Evolutionary conservation across 2,113 vertebrate genomes (phyloP).

Genomic region (Glaucomys volans): DNA sequence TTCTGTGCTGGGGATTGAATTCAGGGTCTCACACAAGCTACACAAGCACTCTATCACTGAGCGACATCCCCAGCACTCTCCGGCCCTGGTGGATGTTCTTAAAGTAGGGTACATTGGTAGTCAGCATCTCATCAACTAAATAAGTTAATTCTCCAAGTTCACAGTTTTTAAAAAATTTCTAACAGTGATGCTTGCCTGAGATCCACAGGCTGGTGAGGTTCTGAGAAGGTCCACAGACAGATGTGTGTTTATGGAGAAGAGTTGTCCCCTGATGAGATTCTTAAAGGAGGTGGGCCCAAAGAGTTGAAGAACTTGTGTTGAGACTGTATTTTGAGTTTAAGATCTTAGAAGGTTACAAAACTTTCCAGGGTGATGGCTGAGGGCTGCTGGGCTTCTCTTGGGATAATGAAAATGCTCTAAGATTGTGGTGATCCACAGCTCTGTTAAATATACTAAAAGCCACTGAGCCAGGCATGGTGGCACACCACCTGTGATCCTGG

Average conservation of each 20-base stretch:
- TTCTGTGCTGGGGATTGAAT: no score
- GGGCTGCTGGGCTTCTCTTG: not conserved
- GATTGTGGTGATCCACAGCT: not conserved
- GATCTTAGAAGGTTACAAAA: not conserved
- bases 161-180: not conserved
- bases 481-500: no score
- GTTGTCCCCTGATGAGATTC: not conserved
- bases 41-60: no score
- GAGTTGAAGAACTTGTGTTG: not conserved
- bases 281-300: not conserved
- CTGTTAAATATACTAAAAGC: not conserved
- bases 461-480: not conserved
- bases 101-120: not conserved
- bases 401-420: slow-evolving; percentile 45
- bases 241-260: not conserved
- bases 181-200: slow-evolving; percentile 17
- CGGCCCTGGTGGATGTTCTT: not conserved
- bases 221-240: not conserved
- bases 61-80: no score
- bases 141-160: slow-evolving; percentile 38
- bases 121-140: not conserved
- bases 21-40: no score
- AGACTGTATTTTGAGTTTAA: not conserved
- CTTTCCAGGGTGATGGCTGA: not conserved
- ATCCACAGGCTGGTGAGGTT: not conserved